phyloP scores from a whole-genome alignment of 2,888 invertebrate species.

The Andrena haemorrhoa region DNA sequence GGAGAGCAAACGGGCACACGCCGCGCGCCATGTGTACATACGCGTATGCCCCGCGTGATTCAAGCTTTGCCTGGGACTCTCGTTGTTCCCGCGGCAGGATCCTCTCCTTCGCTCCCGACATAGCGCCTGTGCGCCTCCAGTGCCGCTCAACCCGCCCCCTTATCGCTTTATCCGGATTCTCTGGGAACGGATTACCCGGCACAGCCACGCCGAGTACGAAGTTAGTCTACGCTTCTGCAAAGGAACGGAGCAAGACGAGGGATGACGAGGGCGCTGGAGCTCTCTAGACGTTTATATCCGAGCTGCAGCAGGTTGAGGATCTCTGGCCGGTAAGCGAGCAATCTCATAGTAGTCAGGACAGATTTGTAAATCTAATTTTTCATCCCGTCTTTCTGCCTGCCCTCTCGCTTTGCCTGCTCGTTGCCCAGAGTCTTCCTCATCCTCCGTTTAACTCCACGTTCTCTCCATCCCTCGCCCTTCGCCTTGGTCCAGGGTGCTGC shows the following conservation, averaged over 20 bases:
- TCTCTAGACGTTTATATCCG: conserved; percentile 38
- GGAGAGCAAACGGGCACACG: conserved; percentile 16
- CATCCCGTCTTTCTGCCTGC: conserved; percentile 75
- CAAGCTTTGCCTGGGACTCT: conserved; percentile 56
- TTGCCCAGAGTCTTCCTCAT: conserved; percentile 59
- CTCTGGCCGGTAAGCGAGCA: conserved; percentile 72
- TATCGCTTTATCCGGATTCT: not conserved
- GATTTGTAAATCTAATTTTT: conserved; percentile 84
- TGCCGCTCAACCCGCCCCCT: not conserved
- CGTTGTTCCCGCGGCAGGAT: conserved; percentile 53
- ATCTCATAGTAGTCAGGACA: conserved; percentile 80
- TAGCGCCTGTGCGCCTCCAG: conserved; percentile 22
- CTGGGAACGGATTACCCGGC: too few species aligned
- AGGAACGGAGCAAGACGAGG: too few species aligned
- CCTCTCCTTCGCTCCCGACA: conserved; percentile 59
- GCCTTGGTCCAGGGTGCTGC: too few species aligned
- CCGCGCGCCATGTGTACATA: conserved; percentile 3
- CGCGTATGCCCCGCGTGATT: conserved; percentile 27
- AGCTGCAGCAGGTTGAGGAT: conserved; percentile 63
- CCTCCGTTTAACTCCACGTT: conserved; percentile 52
- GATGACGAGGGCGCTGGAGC: not conserved
- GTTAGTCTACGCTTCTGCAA: too few species aligned
- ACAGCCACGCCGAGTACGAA: too few species aligned
- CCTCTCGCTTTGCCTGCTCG: conserved; percentile 67
- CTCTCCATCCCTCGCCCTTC: conserved; percentile 20